Evolutionary conservation across 2,888 invertebrate species (phyloP).

Genomic region (Meloe dianella): DNA sequence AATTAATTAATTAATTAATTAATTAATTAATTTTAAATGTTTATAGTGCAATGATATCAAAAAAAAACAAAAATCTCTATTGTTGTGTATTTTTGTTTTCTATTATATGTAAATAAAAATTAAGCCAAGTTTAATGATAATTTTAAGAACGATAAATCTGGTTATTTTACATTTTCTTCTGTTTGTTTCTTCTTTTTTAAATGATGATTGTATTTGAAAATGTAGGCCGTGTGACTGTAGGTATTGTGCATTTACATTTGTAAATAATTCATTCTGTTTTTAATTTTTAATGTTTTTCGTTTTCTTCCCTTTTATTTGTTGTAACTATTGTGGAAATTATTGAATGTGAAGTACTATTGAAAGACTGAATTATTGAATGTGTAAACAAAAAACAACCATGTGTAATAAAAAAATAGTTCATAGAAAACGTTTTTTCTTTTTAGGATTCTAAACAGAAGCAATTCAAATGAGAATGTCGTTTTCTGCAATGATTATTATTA

Average conservation of each 20-base stretch:
- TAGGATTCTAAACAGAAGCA: too few species aligned
- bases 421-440: too few species aligned
- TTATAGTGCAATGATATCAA: too few species aligned
- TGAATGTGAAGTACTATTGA: slow-evolving; percentile 53
- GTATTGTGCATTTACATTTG: slow-evolving; percentile 58
- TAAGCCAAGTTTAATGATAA: background rate
- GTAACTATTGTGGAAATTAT: slow-evolving; percentile 31
- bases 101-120: slow-evolving; percentile 27
- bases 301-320: slow-evolving; percentile 20
- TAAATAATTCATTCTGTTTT: slow-evolving; percentile 43
- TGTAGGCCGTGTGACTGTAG: slow-evolving; percentile 59
- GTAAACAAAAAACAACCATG: slow-evolving; percentile 50
- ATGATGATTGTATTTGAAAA: background rate
- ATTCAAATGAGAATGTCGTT: too few species aligned
- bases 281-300: slow-evolving; percentile 37
- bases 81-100: slow-evolving; percentile 31
- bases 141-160: background rate
- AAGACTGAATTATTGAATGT: slow-evolving; percentile 61
- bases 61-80: too few species aligned
- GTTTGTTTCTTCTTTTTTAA: slow-evolving; percentile 9
- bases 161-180: slow-evolving; percentile 28
- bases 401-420: slow-evolving; percentile 49
- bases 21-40: background rate
- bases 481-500: too few species aligned
- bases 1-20: slow-evolving; percentile 36